A percentile compares a stretch with the other conserved stretches of the same genome.
Evolutionary conservation across 2,113 vertebrate species (phyloP).

Genomic region (Taxidea taxus): DNA sequence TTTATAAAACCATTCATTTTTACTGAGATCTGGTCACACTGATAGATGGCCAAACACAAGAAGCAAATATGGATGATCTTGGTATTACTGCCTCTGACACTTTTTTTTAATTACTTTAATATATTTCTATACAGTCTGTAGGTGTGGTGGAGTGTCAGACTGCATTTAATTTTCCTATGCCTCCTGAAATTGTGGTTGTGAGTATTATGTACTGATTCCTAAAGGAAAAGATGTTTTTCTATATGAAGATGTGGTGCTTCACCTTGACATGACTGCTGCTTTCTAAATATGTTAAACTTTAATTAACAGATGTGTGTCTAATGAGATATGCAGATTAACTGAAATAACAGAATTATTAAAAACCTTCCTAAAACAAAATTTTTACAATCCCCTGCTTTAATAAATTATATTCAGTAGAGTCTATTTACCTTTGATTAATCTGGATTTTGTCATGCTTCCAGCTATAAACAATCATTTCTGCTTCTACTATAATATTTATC

Average conservation of each 20-base stretch:
- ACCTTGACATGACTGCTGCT: neutral
- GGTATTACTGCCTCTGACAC: neutral
- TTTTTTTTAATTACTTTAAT: slow-evolving; percentile 58
- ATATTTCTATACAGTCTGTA: slow-evolving; percentile 1
- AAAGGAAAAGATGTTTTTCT: slow-evolving; percentile 32
- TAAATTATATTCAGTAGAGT: slow-evolving; percentile 21
- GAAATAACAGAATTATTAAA: slow-evolving; percentile 42
- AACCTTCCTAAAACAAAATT: slow-evolving; percentile 46
- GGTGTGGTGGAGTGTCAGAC: neutral
- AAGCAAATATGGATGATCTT: slow-evolving; percentile 44
- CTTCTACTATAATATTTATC: neutral
- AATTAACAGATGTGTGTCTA: slow-evolving; percentile 43
- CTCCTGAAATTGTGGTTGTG: slow-evolving; percentile 9
- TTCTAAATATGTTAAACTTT: slow-evolving; percentile 33
- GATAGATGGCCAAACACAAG: slow-evolving; percentile 4
- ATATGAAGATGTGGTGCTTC: neutral
- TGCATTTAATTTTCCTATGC: slow-evolving; percentile 21
- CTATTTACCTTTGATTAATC: slow-evolving; percentile 42
- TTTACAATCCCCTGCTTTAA: slow-evolving; percentile 1
- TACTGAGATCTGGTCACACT: neutral
- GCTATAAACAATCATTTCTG: slow-evolving; percentile 26
- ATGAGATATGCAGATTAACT: slow-evolving; percentile 29
- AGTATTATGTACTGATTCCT: slow-evolving; percentile 30
- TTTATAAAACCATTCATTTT: slow-evolving; percentile 47
- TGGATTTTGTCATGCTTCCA: slow-evolving; percentile 24